phyloP scores from a whole-genome alignment of 2,888 invertebrate species.

The Andrena bucephala region DNA sequence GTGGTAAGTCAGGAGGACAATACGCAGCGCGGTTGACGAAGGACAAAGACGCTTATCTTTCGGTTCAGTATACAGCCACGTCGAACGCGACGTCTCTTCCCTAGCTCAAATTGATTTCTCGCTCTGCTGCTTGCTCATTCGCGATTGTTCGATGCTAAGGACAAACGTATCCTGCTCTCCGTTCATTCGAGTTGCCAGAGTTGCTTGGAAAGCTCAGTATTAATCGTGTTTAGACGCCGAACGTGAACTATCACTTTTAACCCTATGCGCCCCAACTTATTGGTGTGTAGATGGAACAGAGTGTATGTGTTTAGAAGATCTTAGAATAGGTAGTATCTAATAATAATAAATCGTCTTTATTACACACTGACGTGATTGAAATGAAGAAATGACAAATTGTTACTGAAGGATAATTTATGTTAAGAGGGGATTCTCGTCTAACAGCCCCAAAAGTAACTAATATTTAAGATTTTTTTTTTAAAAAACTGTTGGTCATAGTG shows the following conservation, averaged over 20 bases:
- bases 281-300: too few relatives aligned
- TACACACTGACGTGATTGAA: too few relatives aligned
- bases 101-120: constrained; percentile 55
- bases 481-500: too few relatives aligned
- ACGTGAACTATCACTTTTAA: neutral
- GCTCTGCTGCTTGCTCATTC: constrained; percentile 14
- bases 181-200: neutral
- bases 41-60: constrained; percentile 69
- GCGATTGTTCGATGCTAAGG: constrained; percentile 20
- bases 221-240: neutral
- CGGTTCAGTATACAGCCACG: constrained; percentile 44
- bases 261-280: too few relatives aligned
- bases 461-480: too few relatives aligned
- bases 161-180: neutral
- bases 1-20: constrained; percentile 54
- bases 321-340: too few relatives aligned
- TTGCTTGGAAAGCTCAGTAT: constrained; percentile 11
- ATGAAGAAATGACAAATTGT: too few relatives aligned
- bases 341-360: too few relatives aligned
- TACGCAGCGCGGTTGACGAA: constrained; percentile 42
- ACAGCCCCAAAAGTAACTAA: too few relatives aligned
- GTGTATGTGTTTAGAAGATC: too few relatives aligned
- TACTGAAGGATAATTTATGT: too few relatives aligned
- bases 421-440: too few relatives aligned
- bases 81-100: constrained; percentile 13